Evolutionary conservation across 2,113 vertebrate species (phyloP).

Genomic region (Sturnira hondurensis): DNA sequence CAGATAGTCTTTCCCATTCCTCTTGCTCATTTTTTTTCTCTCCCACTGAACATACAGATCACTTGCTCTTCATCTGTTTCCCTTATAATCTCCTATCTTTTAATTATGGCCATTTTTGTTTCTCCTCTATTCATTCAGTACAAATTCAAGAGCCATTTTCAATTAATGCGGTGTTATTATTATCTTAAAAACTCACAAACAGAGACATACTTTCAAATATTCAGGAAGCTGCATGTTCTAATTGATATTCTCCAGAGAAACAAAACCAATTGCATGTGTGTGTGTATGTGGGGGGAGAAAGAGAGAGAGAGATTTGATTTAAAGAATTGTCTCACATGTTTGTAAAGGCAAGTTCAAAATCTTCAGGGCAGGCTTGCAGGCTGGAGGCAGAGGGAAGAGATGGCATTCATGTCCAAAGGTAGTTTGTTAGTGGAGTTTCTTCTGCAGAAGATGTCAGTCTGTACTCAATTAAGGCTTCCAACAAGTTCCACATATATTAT

Average conservation of each 20-base stretch:
- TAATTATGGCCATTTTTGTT: background rate
- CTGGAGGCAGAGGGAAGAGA: background rate
- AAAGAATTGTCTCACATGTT: background rate
- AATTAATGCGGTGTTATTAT: background rate
- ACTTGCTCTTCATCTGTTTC: background rate
- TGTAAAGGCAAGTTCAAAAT: background rate
- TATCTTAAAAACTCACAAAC: background rate
- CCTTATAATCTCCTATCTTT: background rate
- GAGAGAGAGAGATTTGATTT: background rate
- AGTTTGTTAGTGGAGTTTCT: background rate
- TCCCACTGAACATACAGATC: background rate
- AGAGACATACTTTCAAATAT: background rate
- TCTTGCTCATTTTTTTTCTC: background rate
- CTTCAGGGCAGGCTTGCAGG: background rate
- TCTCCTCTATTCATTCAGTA: background rate
- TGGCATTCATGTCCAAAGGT: background rate
- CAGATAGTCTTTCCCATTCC: background rate
- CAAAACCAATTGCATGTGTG: background rate
- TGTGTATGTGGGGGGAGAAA: background rate
- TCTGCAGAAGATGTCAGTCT: background rate
- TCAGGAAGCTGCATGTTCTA: background rate
- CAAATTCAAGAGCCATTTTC: background rate
- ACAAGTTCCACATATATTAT: background rate
- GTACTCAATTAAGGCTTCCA: background rate
- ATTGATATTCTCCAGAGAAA: background rate